These are phyloP conservation scores for Apamea crenata DNA, from an alignment of 2,888 invertebrate genomes.

Conservation along the genomic window DNA sequence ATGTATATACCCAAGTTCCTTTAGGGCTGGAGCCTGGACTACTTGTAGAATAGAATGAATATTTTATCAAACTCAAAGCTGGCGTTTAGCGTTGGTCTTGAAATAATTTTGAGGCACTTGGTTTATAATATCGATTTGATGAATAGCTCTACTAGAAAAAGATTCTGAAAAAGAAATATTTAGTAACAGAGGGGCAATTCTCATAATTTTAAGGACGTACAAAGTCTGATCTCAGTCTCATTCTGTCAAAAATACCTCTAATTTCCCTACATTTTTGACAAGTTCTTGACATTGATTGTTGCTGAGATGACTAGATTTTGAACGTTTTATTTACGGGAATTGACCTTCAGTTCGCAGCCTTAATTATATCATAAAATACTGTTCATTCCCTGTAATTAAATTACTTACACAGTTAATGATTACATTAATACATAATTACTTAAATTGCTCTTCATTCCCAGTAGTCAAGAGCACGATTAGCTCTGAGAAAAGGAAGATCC, in stretches of 20 bases:
- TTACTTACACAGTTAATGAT: too few relatives aligned
- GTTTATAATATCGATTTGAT: neutral
- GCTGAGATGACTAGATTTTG: neutral
- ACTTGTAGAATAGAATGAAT: constrained; percentile 51
- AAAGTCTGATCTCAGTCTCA: neutral
- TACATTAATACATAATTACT: too few relatives aligned
- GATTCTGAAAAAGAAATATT: neutral
- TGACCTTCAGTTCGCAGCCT: neutral
- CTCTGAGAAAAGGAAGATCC: neutral
- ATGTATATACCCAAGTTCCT: constrained; percentile 60
- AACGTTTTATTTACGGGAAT: neutral
- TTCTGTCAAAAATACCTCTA: neutral
- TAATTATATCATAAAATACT: neutral
- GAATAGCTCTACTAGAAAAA: neutral
- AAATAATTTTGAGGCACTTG: constrained; percentile 17
- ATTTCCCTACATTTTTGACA: neutral
- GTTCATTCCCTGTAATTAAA: too few relatives aligned
- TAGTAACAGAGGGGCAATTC: neutral
- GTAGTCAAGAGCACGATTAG: neutral
- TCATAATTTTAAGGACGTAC: neutral
- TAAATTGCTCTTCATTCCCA: neutral
- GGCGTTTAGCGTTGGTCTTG: constrained; percentile 20
- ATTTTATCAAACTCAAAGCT: constrained; percentile 40
- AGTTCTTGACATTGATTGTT: neutral
- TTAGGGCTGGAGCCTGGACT: constrained; percentile 23